These are phyloP conservation scores for Menidia beryllina DNA, from an alignment of 2,113 vertebrate species.

Conservation along the genomic window DNA sequence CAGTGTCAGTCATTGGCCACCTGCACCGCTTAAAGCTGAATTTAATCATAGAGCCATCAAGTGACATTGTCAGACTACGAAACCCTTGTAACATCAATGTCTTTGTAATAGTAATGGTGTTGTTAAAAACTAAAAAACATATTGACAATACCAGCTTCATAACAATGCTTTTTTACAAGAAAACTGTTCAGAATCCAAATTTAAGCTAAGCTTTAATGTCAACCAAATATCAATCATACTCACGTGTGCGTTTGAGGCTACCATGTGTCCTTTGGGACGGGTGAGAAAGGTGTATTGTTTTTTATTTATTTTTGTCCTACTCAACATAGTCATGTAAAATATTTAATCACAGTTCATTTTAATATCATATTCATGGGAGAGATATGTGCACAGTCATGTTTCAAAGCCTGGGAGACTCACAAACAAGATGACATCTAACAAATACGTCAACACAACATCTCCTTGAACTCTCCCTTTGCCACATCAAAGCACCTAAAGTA, in stretches of 20 bases:
- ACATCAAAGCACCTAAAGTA: slow-evolving; percentile 31
- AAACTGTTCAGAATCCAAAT: neutral
- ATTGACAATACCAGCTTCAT: neutral
- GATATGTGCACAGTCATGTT: slow-evolving; percentile 4
- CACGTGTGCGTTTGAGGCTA: neutral
- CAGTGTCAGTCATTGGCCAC: neutral
- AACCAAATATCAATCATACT: neutral
- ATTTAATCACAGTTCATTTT: neutral
- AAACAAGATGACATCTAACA: slow-evolving; percentile 11
- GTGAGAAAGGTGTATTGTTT: neutral
- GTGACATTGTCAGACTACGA: neutral
- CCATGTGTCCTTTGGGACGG: neutral
- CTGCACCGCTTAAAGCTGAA: neutral
- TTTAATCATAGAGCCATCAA: slow-evolving; percentile 7
- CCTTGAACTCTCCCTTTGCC: slow-evolving; percentile 1
- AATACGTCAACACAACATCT: slow-evolving; percentile 12
- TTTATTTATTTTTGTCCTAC: neutral
- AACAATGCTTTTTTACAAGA: neutral
- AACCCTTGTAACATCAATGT: neutral
- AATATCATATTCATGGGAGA: neutral
- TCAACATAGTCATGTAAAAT: neutral
- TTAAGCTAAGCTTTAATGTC: neutral
- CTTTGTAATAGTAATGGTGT: neutral
- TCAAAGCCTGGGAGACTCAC: slow-evolving; percentile 15
- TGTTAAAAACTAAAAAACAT: neutral